Evolutionary conservation across 2,113 vertebrate genomes (phyloP), one percentile per base, ranked within the genome.

Genomic region (Drymodes brunneopygia): DNA sequence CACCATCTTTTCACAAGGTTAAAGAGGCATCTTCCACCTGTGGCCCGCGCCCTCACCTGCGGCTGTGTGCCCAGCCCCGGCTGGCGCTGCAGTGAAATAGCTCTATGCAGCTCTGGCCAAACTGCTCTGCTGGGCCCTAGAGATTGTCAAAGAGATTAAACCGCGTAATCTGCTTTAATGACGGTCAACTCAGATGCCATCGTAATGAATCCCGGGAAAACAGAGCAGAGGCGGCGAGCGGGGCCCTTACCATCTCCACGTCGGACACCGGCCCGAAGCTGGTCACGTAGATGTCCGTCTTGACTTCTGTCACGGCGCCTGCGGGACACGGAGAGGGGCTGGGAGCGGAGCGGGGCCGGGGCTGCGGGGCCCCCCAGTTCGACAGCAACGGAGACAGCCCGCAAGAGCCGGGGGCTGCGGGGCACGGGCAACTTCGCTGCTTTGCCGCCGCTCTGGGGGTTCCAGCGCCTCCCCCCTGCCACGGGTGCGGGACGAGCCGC

Each of bases 191-290:
- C 98, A 96, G 98, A 98, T 98, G 98, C 83, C 97, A 96, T 88
- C 95, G 97, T 98, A 98, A 96, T 98, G 97, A 98, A 97, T 97
- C 82, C 51, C n/a, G 54, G 83, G 71, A 74, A 92, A 74, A 36
- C 47, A 28, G 66, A 38, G 51, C 48, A 75, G 73, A 53, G 72
- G 65, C 25, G 3, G 58, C 47, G 3, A 50, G 57, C 3, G 18
- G 28, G 42, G 53, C 61, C 95, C 98, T 91, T 97, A 99, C 99
- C 99, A 99, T 99, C 97, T 99, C 99, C 96, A 99, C 99, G 85
- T 99, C 99, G 72, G 99, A 99, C 75, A 99, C 99, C 0, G 99
- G 99, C 73, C 99, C 99, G 86, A 99, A 99, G 96, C 99, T 99
- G 85, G 99, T 99, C 95, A 99, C 99, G 57, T 99, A 99, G 96